These are phyloP conservation scores for Podarcis muralis DNA, from an alignment of 2,113 vertebrate genomes.

Conservation along the genomic window DNA sequence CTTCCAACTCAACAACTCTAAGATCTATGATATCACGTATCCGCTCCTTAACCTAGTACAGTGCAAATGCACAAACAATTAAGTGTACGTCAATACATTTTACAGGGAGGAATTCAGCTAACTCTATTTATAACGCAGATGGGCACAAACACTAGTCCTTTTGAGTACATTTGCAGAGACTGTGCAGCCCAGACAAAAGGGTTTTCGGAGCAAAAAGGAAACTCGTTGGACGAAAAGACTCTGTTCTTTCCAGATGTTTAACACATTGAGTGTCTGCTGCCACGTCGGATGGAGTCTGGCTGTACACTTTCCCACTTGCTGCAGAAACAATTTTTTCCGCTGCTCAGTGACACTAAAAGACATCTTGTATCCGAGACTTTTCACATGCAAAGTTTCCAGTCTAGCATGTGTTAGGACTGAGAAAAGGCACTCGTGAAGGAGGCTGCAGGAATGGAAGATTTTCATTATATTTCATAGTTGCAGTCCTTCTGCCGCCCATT, in stretches of 20 bases:
- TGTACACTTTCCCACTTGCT: constrained; percentile 2
- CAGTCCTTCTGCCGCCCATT: neutral
- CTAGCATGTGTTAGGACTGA: neutral
- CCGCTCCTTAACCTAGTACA: neutral
- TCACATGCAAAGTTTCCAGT: neutral
- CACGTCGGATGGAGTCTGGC: constrained; percentile 48
- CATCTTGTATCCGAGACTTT: neutral
- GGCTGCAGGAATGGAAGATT: neutral
- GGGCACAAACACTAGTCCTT: neutral
- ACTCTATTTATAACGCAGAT: neutral
- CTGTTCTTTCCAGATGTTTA: constrained; percentile 61
- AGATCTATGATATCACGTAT: neutral
- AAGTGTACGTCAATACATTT: constrained; percentile 6
- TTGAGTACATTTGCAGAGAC: constrained; percentile 34
- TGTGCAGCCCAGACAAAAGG: constrained; percentile 39
- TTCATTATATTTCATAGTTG: neutral
- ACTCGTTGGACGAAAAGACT: constrained; percentile 40
- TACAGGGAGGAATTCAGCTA: constrained; percentile 29
- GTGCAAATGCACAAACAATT: neutral
- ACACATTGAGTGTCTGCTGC: constrained; percentile 47
- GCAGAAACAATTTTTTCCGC: constrained; percentile 31
- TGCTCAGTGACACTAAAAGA: constrained; percentile 18
- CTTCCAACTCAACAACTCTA: too few species aligned
- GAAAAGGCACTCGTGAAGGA: neutral
- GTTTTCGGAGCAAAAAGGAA: constrained; percentile 53